Evolutionary conservation across 1,140 invertebrate species (phyloP).

Genomic region (Panagrolaimus sp.): DNA sequence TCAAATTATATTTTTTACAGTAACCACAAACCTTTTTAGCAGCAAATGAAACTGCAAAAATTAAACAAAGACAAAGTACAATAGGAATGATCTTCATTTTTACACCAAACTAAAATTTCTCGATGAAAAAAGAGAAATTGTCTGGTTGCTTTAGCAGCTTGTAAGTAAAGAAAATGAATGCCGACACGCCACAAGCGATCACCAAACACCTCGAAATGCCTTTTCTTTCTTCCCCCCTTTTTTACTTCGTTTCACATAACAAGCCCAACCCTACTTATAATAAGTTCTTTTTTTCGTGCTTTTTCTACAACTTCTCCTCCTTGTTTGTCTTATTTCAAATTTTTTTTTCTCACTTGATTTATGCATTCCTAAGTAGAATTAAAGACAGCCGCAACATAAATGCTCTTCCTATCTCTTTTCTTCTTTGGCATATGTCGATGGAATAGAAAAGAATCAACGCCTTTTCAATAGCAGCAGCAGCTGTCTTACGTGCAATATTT

Average conservation of each 20-base stretch:
- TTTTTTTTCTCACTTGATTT: conserved; percentile 6
- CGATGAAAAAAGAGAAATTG: conserved; percentile 8
- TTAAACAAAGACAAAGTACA: not conserved
- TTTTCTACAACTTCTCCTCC: no score
- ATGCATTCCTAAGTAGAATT: conserved; percentile 12
- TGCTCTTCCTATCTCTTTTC: not conserved
- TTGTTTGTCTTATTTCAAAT: no score
- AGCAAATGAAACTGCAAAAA: not conserved
- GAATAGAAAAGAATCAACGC: not conserved
- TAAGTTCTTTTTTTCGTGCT: no score
- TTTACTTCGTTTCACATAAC: not conserved
- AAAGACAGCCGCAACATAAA: conserved; percentile 5
- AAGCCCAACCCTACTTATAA: no score
- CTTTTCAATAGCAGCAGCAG: not conserved
- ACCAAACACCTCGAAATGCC: not conserved
- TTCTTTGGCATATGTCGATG: conserved; percentile 6
- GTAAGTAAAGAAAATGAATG: conserved; percentile 7
- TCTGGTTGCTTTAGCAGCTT: not conserved
- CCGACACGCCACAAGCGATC: not conserved
- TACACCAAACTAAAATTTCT: not conserved
- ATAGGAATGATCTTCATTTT: not conserved
- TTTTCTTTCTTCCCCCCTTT: not conserved
- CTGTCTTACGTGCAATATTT: not conserved
- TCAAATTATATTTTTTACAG: not conserved
- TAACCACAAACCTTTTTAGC: not conserved